Evolutionary conservation across 2,888 invertebrate genomes (phyloP).

Genomic region (Drosophila merina): DNA sequence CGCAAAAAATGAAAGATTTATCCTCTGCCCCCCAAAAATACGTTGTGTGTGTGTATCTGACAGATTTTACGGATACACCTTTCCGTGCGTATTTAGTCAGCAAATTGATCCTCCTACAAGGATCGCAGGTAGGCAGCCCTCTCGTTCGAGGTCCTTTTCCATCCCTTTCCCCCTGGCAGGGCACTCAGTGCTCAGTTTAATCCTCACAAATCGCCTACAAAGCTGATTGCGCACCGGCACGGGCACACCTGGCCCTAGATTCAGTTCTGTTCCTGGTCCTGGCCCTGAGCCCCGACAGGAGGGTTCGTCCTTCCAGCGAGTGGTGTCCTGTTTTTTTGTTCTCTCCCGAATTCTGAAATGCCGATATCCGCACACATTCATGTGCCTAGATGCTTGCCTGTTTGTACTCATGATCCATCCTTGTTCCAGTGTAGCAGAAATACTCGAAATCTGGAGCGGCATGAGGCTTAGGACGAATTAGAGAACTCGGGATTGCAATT

Average conservation of each 20-base stretch:
- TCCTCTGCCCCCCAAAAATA: conserved; percentile 18
- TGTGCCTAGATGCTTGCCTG: conserved; percentile 6
- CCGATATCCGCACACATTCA: conserved; percentile 42
- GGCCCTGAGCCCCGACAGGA: conserved; percentile 39
- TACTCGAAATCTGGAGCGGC: conserved; percentile 28
- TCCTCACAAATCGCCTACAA: conserved; percentile 79
- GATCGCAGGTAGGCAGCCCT: conserved; percentile 65
- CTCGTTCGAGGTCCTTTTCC: conserved; percentile 15
- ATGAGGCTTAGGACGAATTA: conserved; percentile 65
- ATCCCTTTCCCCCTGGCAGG: conserved; percentile 1
- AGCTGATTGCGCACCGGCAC: conserved; percentile 76
- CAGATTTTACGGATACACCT: conserved; percentile 76
- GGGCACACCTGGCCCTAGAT: conserved; percentile 52
- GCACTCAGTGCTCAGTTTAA: conserved; percentile 70
- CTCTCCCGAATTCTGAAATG: conserved; percentile 41
- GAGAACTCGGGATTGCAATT: conserved; percentile 30
- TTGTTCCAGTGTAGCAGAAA: conserved; percentile 16
- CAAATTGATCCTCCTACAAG: conserved; percentile 77
- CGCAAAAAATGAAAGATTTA: conserved; percentile 73
- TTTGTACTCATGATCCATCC: not conserved
- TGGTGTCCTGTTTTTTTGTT: conserved; percentile 76
- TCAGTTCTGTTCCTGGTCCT: conserved; percentile 26
- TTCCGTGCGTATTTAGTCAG: conserved; percentile 73
- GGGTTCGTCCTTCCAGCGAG: conserved; percentile 56
- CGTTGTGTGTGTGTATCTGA: conserved; percentile 51